Evolutionary conservation across 2,113 vertebrate species (phyloP).

Genomic region (Cheilinus undulatus): DNA sequence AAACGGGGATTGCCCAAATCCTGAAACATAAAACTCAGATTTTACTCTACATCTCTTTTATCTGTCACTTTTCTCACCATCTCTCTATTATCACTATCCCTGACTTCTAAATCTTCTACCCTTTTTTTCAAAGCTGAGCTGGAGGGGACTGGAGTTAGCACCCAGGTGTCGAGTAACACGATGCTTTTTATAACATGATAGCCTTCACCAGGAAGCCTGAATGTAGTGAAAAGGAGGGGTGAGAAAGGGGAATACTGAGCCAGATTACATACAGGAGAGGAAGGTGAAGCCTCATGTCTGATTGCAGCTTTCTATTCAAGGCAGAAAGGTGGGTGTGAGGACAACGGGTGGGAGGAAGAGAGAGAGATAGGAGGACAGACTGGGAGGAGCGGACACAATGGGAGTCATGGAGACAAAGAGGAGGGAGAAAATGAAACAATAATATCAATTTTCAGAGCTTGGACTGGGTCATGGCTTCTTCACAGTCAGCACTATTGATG

Average conservation of each 20-base stretch:
- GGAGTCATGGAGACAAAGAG: constrained; percentile 53
- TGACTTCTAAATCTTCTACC: constrained; percentile 33
- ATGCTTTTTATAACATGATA: constrained; percentile 75
- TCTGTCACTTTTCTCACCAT: constrained; percentile 50
- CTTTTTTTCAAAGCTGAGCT: constrained; percentile 56
- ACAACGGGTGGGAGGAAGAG: constrained; percentile 44
- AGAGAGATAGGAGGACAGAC: constrained; percentile 56
- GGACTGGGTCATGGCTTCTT: constrained; percentile 36
- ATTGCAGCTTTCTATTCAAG: constrained; percentile 56
- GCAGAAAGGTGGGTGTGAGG: constrained; percentile 33
- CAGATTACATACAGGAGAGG: constrained; percentile 43
- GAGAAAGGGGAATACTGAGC: constrained; percentile 37
- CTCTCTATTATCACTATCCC: constrained; percentile 28
- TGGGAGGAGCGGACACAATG: constrained; percentile 67
- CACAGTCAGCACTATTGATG: constrained; percentile 45
- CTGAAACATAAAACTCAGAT: constrained; percentile 52
- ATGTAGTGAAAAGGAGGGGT: constrained; percentile 35
- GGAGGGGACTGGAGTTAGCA: constrained; percentile 59
- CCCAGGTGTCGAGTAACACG: constrained; percentile 68
- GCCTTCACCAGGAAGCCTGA: constrained; percentile 65
- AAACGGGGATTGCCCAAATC: constrained; percentile 10
- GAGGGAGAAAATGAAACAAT: constrained; percentile 52
- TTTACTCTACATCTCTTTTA: constrained; percentile 42
- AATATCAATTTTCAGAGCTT: constrained; percentile 72
- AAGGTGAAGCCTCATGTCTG: constrained; percentile 48